phyloP scores from a whole-genome alignment of 2,888 invertebrate species.

The Hypselothyrea guttata region DNA sequence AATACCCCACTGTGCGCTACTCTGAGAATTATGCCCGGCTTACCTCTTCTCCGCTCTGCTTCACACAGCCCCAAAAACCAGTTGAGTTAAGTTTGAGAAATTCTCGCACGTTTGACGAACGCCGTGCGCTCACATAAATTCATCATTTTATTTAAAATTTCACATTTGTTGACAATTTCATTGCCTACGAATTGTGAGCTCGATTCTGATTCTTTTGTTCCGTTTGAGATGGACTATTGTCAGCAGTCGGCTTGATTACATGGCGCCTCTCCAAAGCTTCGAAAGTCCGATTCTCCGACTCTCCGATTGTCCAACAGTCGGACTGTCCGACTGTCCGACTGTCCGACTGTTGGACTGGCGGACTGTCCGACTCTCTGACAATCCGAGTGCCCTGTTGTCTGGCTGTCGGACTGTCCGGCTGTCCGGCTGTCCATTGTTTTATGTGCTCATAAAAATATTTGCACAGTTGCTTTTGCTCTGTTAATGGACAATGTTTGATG shows the following conservation, averaged over 20 bases:
- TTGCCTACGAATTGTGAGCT: conserved; percentile 56
- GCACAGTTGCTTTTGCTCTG: conserved; percentile 60
- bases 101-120: conserved; percentile 65
- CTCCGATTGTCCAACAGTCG: background rate
- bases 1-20: too few species aligned
- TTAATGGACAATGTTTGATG: conserved; percentile 48
- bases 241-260: background rate
- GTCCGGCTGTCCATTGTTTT: conserved; percentile 51
- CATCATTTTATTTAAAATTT: conserved; percentile 75
- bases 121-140: conserved; percentile 61
- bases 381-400: conserved; percentile 21
- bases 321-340: conserved; percentile 5
- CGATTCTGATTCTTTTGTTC: conserved; percentile 45
- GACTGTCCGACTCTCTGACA: conserved; percentile 14
- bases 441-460: conserved; percentile 63
- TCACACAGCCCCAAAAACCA: conserved; percentile 21
- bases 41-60: background rate
- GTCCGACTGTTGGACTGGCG: conserved; percentile 1
- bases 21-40: background rate
- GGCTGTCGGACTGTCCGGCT: conserved; percentile 24
- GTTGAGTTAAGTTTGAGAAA: conserved; percentile 47
- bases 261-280: background rate
- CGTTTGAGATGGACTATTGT: conserved; percentile 22
- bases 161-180: conserved; percentile 74
- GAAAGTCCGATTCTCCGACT: background rate